Conservation (phyloP, 1,140 invertebrate species). For the Drosophila arizonae region DNA sequence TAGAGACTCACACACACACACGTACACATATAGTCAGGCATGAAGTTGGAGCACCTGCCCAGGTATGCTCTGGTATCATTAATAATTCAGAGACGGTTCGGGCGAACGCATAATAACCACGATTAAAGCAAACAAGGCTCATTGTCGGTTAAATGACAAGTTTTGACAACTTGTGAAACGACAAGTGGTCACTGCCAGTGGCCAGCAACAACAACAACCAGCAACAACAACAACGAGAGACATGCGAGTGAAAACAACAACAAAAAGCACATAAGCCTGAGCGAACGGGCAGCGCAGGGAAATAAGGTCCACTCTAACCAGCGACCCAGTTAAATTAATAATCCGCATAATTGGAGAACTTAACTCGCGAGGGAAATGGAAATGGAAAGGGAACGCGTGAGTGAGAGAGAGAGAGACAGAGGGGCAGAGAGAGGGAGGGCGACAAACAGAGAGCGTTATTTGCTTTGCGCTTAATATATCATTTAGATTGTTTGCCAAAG, state of each 20-base stretch:
- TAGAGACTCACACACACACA: constrained; percentile 55
- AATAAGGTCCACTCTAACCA: constrained; percentile 15
- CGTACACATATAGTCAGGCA: neutral
- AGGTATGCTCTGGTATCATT: constrained; percentile 56
- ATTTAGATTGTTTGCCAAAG: constrained; percentile 81
- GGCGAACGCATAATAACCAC: constrained; percentile 79
- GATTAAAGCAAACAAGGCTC: constrained; percentile 83
- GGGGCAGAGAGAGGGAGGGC: constrained; percentile 25
- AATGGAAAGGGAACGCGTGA: neutral
- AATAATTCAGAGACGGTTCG: constrained; percentile 62
- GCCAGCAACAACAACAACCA: constrained; percentile 15
- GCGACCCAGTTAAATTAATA: constrained; percentile 82
- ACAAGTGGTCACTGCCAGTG: constrained; percentile 64
- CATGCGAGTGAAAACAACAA: constrained; percentile 10
- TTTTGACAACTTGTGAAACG: constrained; percentile 83
- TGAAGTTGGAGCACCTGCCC: constrained; percentile 59
- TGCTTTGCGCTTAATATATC: constrained; percentile 83
- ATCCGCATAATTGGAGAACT: constrained; percentile 83
- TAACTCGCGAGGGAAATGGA: constrained; percentile 46
- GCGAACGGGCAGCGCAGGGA: neutral
- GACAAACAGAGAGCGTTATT: constrained; percentile 79
- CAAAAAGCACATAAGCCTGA: constrained; percentile 11
- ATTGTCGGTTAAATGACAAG: constrained; percentile 83
- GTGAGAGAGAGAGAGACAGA: neutral
- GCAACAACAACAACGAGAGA: constrained; percentile 24